These are phyloP conservation scores for Mesorhabditis belari DNA, from an alignment of 2,888 invertebrate genomes.

Conservation along the genomic window DNA sequence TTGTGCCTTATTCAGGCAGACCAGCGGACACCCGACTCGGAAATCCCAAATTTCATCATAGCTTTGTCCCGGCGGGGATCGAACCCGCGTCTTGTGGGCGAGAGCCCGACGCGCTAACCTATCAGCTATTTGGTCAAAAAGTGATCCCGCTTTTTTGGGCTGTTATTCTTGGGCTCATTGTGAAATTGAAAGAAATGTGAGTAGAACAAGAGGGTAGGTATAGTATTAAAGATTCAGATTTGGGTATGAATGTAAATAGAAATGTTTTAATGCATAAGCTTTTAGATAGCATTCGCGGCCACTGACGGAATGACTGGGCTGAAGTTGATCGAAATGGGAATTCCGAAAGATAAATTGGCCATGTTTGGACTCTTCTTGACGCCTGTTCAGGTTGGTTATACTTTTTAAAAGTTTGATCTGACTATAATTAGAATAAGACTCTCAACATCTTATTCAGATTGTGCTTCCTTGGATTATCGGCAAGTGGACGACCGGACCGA, in stretches of 20 bases:
- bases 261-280: neutral
- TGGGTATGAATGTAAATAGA: neutral
- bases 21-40: too few species aligned
- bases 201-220: neutral
- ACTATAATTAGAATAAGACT: neutral
- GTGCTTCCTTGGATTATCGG: constrained; percentile 78
- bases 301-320: constrained; percentile 88
- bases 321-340: constrained; percentile 89
- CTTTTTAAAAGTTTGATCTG: constrained; percentile 57
- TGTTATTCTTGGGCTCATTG: too few species aligned
- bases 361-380: constrained; percentile 84
- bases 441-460: constrained; percentile 64
- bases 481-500: constrained; percentile 75
- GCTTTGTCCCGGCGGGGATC: too few species aligned
- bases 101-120: too few species aligned
- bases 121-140: too few species aligned
- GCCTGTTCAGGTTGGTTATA: constrained; percentile 69
- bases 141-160: too few species aligned
- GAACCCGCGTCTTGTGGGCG: too few species aligned
- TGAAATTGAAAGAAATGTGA: too few species aligned
- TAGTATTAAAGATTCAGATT: neutral
- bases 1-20: too few species aligned
- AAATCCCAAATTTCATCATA: too few species aligned
- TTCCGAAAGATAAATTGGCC: constrained; percentile 88
- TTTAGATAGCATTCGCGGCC: constrained; percentile 83